Conservation (phyloP, 1,140 invertebrate genomes). For the Zaprionus gabonicus region DNA sequence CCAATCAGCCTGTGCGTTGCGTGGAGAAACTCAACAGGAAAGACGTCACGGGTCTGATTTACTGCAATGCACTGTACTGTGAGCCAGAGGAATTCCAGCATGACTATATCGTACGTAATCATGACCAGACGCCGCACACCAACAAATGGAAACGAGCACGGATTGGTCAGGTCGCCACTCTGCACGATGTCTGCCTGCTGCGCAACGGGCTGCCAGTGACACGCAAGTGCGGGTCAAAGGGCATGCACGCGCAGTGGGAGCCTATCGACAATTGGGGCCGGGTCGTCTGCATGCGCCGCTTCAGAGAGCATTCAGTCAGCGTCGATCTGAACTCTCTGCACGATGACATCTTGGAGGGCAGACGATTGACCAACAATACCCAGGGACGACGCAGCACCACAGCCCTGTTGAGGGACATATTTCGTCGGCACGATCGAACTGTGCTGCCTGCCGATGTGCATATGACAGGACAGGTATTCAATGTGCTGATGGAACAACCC, state of each 20-base stretch:
- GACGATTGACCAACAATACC: slow-evolving; percentile 32
- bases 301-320: slow-evolving; percentile 61
- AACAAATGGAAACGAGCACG: slow-evolving; percentile 67
- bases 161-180: slow-evolving; percentile 53
- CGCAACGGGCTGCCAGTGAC: slow-evolving; percentile 72
- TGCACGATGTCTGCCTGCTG: slow-evolving; percentile 64
- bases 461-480: slow-evolving; percentile 62
- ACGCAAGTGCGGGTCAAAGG: slow-evolving; percentile 39
- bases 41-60: slow-evolving; percentile 1
- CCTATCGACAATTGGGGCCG: slow-evolving; percentile 37
- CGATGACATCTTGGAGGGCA: slow-evolving; percentile 62
- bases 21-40: neutral
- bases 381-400: slow-evolving; percentile 50
- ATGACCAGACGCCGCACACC: slow-evolving; percentile 61
- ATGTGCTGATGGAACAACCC: slow-evolving; percentile 47
- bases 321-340: slow-evolving; percentile 59
- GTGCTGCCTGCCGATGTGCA: slow-evolving; percentile 72
- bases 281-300: slow-evolving; percentile 55
- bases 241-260: slow-evolving; percentile 56
- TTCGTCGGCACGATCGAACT: slow-evolving; percentile 42
- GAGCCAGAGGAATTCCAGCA: slow-evolving; percentile 58
- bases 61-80: slow-evolving; percentile 50
- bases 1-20: neutral
- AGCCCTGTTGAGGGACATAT: slow-evolving; percentile 47
- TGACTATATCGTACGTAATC: slow-evolving; percentile 57